phyloP scores from a whole-genome alignment of 2,113 vertebrate species.

The Platichthys stellatus region DNA sequence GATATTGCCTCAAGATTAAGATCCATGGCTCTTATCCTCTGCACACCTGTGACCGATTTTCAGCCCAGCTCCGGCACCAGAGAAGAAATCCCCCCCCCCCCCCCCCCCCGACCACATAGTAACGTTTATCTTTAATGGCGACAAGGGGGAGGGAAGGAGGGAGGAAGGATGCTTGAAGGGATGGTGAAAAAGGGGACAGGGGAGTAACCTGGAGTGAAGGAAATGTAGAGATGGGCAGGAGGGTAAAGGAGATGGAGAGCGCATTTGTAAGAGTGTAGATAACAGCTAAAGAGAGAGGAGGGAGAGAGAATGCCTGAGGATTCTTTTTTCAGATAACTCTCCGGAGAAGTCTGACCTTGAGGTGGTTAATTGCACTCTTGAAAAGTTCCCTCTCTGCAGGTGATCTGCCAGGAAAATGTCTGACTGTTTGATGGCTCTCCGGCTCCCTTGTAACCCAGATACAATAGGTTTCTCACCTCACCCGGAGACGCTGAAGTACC shows the following conservation, averaged over 20 bases:
- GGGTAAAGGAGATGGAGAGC: constrained; percentile 34
- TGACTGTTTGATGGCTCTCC: constrained; percentile 67
- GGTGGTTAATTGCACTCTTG: no score
- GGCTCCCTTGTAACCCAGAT: constrained; percentile 63
- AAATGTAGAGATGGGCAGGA: constrained; percentile 17
- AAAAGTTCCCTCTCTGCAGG: no score
- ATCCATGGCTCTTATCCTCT: constrained; percentile 62
- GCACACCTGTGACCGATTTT: constrained; percentile 73
- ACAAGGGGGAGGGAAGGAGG: constrained; percentile 3
- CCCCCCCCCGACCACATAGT: constrained; percentile 37
- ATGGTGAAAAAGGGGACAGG: constrained; percentile 3
- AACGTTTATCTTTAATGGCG: constrained; percentile 60
- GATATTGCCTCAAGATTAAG: constrained; percentile 71
- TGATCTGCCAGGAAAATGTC: constrained; percentile 66
- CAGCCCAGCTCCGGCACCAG: constrained; percentile 2
- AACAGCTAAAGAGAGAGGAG: constrained; percentile 4
- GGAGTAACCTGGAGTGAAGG: constrained; percentile 20
- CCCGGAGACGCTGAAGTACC: constrained; percentile 42
- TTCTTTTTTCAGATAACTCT: no score
- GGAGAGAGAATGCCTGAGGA: constrained; percentile 9
- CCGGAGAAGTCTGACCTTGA: no score
- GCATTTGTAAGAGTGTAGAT: constrained; percentile 23
- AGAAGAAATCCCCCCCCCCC: constrained; percentile 37
- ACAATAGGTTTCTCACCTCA: constrained; percentile 53
- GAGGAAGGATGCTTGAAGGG: background rate